phyloP scores from a whole-genome alignment of 1,140 invertebrate species.

The Sitobion miscanthi region DNA sequence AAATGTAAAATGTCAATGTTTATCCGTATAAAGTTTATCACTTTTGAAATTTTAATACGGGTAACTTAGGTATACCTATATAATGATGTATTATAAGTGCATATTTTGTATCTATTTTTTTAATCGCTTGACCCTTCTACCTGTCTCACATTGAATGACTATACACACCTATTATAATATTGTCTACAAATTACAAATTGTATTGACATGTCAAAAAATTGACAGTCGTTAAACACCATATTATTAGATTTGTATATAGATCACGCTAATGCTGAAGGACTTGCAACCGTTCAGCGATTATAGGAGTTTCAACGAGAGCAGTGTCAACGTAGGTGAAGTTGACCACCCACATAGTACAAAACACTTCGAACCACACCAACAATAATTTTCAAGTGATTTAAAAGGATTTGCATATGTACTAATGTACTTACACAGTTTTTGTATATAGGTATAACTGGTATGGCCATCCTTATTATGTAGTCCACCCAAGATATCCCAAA shows the following conservation, averaged over 20 bases:
- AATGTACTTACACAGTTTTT: background rate
- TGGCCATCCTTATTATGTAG: background rate
- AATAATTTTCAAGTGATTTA: background rate
- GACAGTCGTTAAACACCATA: background rate
- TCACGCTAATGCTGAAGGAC: background rate
- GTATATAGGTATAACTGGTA: background rate
- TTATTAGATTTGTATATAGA: background rate
- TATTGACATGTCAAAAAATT: background rate
- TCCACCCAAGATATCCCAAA: background rate
- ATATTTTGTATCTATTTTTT: too few relatives aligned
- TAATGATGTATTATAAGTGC: too few relatives aligned
- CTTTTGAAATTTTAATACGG: too few relatives aligned
- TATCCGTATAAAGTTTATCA: too few relatives aligned
- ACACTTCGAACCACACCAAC: background rate
- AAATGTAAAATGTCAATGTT: too few relatives aligned
- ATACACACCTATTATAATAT: background rate
- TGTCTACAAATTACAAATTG: background rate
- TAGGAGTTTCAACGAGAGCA: background rate
- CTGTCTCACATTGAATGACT: too few relatives aligned
- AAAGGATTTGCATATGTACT: background rate
- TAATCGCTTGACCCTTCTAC: too few relatives aligned
- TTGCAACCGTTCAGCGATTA: background rate
- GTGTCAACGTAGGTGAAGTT: background rate
- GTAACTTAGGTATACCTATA: too few relatives aligned
- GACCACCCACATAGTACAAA: background rate